Evolutionary conservation across 2,113 vertebrate species (phyloP).

Genomic region (Sinosuthora webbiana): DNA sequence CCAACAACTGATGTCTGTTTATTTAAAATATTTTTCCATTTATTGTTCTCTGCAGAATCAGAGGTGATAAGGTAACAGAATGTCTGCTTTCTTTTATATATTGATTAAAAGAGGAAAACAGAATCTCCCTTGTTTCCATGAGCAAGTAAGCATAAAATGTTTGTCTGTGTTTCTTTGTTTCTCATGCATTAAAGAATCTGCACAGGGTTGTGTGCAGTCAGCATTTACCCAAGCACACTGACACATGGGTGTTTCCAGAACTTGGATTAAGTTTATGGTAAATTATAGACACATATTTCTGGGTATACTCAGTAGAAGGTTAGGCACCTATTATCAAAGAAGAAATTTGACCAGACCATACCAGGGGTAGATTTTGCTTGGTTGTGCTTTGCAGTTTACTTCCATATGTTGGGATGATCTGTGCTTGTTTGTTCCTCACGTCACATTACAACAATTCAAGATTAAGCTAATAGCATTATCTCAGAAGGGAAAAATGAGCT

Average conservation of each 20-base stretch:
- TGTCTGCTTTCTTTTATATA: slow-evolving; percentile 37
- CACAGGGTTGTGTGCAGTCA: neutral
- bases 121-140: neutral
- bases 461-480: neutral
- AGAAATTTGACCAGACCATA: neutral
- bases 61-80: slow-evolving; percentile 17
- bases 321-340: neutral
- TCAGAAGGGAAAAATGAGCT: neutral
- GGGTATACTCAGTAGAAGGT: neutral
- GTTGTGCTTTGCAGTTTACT: neutral
- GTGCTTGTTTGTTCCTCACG: neutral
- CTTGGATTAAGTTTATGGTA: neutral
- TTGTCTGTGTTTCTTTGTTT: neutral
- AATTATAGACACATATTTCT: neutral
- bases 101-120: slow-evolving; percentile 13
- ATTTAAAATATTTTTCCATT: slow-evolving; percentile 39
- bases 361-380: neutral
- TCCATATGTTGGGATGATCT: neutral
- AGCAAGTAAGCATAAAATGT: neutral
- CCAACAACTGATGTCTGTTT: slow-evolving; percentile 37
- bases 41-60: slow-evolving; percentile 11
- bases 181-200: neutral
- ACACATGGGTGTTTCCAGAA: neutral
- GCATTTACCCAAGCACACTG: neutral
- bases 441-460: neutral